phyloP scores from a whole-genome alignment of 1,140 invertebrate genomes.

The Ctenoplectra terminalis region DNA sequence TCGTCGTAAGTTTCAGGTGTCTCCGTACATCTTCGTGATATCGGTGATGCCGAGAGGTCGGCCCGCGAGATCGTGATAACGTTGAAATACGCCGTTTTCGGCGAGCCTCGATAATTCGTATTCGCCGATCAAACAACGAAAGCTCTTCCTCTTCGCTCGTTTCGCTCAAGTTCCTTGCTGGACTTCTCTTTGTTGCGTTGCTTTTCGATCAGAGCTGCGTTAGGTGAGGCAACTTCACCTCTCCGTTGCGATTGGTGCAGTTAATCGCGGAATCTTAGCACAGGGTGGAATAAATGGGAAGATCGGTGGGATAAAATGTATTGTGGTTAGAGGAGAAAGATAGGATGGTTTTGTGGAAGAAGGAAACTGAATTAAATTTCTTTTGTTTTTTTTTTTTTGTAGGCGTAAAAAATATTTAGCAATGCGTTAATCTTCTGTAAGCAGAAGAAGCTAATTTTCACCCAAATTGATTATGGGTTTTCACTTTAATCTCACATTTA shows the following conservation, averaged over 20 bases:
- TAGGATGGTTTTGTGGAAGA: neutral
- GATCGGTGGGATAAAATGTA: neutral
- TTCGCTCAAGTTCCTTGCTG: neutral
- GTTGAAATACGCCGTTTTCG: conserved; percentile 51
- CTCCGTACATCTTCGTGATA: conserved; percentile 50
- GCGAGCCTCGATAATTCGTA: conserved; percentile 26
- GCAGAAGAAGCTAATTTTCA: too few relatives aligned
- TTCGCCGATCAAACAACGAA: conserved; percentile 18
- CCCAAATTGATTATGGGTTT: too few relatives aligned
- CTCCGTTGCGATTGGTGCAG: neutral
- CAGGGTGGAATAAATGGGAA: neutral
- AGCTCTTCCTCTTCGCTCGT: too few relatives aligned
- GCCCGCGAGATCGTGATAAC: conserved; percentile 41
- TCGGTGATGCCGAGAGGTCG: conserved; percentile 49
- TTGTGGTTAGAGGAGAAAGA: neutral
- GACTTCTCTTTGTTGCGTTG: neutral
- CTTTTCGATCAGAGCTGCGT: neutral
- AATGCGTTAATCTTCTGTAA: too few relatives aligned
- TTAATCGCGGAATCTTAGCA: neutral
- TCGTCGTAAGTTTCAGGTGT: conserved; percentile 55
- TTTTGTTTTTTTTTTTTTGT: too few relatives aligned
- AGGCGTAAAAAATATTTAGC: too few relatives aligned
- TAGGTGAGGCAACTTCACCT: too few relatives aligned
- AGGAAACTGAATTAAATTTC: too few relatives aligned
- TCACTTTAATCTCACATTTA: too few relatives aligned